Base-by-base conservation (phyloP, 2,888 invertebrate species). In the Gymnosoma rotundatum region DNA sequence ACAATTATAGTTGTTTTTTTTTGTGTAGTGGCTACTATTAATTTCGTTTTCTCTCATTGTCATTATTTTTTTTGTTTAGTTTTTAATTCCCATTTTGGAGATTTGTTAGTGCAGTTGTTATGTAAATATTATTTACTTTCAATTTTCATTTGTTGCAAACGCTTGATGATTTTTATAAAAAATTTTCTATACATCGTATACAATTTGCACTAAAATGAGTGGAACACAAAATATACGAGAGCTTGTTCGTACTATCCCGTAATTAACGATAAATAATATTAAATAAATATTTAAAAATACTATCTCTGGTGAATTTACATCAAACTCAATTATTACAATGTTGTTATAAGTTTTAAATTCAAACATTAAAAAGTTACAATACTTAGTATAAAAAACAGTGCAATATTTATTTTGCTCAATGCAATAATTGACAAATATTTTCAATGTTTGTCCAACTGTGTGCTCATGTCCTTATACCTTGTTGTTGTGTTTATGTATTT, bases 331-430 rank as follows among this genome's bases (percentile, higher is more conserved):
- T n/a, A 16, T 76, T 50, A n/a, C 38, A 58, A n/a, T 48, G 45
- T 73, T 75, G 16, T 74, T 79, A 75, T 74, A 72, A 75, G 75
- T 83, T 83, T 83, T 72, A 74, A 79, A 83, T 79, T 79, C 67
- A 72, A 69, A 70, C 66, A 7, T 10, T 38, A 4, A 4, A 38
- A 7, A 38, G 6, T 38, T 38, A 38, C 2, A 38, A 38, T 38
- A 38, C 6, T 38, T 38, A 25, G 4, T 25, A 25, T 25, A 1
- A 25, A 25, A 25, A 25, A n/a, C n/a, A n/a, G n/a, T n/a, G n/a
- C n/a, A n/a, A n/a, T n/a, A n/a, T n/a, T n/a, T n/a, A n/a, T n/a
- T n/a, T n/a, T n/a, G n/a, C n/a, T n/a, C n/a, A n/a, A n/a, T n/a
- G n/a, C n/a, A n/a, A n/a, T n/a, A n/a, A n/a, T n/a, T n/a, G n/a